Evolutionary conservation across 2,797 vertebrate species (phyloP).

Genomic region (Crotalus adamanteus): DNA sequence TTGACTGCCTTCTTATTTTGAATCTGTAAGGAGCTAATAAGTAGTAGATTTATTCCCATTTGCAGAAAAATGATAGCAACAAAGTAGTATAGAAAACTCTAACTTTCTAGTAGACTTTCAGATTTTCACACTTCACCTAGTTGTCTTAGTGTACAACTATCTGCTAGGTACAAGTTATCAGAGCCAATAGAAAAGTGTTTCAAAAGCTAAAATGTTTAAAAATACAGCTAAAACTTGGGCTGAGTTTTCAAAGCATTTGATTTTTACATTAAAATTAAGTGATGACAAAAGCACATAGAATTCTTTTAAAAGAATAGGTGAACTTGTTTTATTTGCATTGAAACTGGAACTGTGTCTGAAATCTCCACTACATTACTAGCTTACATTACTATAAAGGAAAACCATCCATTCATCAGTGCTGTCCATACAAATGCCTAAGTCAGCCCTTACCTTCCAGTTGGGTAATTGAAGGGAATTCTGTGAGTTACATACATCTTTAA

Average conservation of each 20-base stretch:
- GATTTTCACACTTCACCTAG: not conserved
- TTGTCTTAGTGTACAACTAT: not conserved
- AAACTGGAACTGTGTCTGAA: not conserved
- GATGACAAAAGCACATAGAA: not conserved
- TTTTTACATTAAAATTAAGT: not conserved
- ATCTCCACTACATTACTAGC: not conserved
- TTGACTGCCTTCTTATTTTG: not conserved
- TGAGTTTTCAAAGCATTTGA: not conserved
- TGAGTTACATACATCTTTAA: not conserved
- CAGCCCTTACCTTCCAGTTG: not conserved
- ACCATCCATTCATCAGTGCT: not conserved
- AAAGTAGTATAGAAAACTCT: not conserved
- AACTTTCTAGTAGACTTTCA: not conserved
- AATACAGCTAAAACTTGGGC: not conserved
- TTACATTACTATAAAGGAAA: not conserved
- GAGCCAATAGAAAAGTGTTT: not conserved
- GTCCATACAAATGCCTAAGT: not conserved
- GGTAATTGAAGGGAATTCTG: not conserved
- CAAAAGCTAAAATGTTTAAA: not conserved
- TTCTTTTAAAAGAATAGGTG: not conserved
- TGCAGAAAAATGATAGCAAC: not conserved
- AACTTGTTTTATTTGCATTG: not conserved
- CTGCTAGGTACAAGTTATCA: not conserved
- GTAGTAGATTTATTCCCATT: not conserved
- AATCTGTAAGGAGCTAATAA: not conserved